Evolutionary conservation across 1,140 invertebrate genomes (phyloP).

Genomic region (Wiebesia pumilae): DNA sequence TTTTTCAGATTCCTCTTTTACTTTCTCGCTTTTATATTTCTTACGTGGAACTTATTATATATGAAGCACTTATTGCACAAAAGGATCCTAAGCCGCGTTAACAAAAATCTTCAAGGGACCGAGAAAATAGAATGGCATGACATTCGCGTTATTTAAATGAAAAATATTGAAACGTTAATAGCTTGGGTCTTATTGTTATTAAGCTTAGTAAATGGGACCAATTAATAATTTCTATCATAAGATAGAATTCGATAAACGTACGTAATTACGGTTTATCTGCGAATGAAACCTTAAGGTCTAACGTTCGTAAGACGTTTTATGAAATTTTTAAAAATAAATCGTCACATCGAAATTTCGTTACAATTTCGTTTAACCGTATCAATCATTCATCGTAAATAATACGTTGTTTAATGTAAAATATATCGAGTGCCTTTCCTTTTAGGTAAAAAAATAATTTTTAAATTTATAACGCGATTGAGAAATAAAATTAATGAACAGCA

Average conservation of each 20-base stretch:
- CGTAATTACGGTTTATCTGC: no score
- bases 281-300: no score
- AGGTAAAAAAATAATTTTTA: no score
- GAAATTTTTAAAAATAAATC: not conserved
- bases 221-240: not conserved
- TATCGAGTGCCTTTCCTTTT: no score
- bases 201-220: no score
- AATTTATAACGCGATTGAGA: not conserved
- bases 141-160: not conserved
- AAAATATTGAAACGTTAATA: not conserved
- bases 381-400: no score
- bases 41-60: not conserved
- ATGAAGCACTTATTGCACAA: not conserved
- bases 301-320: no score
- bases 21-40: not conserved
- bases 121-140: not conserved
- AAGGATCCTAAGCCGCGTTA: not conserved
- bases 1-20: not conserved
- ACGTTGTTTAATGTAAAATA: no score
- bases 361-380: no score
- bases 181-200: not conserved
- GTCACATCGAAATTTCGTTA: no score
- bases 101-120: not conserved
- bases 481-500: not conserved
- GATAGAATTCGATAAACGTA: no score